Evolutionary conservation across 2,113 vertebrate genomes (phyloP), one percentile per base, ranked within the genome.

Genomic region (Periophthalmodon schlosseri): DNA sequence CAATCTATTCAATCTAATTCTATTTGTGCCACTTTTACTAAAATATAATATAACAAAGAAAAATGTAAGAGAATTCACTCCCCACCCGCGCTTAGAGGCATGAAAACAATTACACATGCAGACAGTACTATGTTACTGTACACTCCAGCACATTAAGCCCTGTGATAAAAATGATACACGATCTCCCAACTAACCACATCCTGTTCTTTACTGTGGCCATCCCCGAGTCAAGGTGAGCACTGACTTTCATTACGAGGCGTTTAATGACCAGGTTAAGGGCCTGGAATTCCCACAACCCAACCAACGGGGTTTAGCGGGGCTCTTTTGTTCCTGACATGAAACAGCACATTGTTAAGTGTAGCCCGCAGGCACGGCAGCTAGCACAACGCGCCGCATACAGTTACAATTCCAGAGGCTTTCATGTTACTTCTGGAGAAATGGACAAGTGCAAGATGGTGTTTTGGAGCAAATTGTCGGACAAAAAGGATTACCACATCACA

Each of bases 321-420:
- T 74, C 81, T 89, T 90, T 91, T 88, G 86, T 87, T 86, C 78
- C 73, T 46, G 76, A 90, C 87, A 87, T 88, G 86, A 88, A 89
- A 89, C 84, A 18, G 77, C 72, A 83, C 77, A 84, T 84, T 90
- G 82, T 89, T 89, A 87, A 79, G 61, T 58, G 11, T 46, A 56
- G 70, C 88, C 86, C 49, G 81, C 44, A 69, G 90, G 86, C 83
- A 80, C 44, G 65, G 79, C 15, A 64, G 72, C 54, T 68, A 49
- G 67, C 78, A 75, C 65, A 74, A 74, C 84, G 60, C 60, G 39
- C 24, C 76, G 47, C 13, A 33, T 44, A 0, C 65, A 75, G 68
- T 56, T 76, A 63, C 44, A 50, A 28, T 0, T 23, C n/a, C 46
- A 11, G 33, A 39, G 23, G 33, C 63, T 65, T 65, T 65, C 63